These are phyloP conservation scores for Epinephelus moara DNA, from an alignment of 2,113 vertebrate genomes.

Conservation along the genomic window DNA sequence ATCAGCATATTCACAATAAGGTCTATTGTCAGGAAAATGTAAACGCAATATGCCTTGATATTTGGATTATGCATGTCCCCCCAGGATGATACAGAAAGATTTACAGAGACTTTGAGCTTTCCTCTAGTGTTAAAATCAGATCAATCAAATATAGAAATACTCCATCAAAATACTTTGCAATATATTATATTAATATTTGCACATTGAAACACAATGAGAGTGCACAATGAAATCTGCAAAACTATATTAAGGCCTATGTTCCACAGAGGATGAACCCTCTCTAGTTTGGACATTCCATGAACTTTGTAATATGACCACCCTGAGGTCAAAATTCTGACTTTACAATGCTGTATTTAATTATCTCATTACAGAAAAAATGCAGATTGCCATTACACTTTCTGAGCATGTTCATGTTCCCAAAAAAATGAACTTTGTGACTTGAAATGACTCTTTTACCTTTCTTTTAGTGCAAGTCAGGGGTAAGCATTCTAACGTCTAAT, in stretches of 20 bases:
- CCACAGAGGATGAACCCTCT: background rate
- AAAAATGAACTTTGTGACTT: background rate
- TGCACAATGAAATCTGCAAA: background rate
- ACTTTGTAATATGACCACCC: background rate
- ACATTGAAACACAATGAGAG: no score
- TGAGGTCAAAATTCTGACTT: background rate
- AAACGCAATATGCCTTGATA: background rate
- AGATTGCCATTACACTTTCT: background rate
- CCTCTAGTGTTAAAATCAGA: background rate
- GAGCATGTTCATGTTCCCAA: background rate
- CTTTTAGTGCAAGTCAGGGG: background rate
- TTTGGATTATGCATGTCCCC: background rate
- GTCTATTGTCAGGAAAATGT: no score
- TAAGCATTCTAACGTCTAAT: background rate
- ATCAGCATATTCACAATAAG: background rate
- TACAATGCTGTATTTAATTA: background rate
- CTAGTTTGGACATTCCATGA: background rate
- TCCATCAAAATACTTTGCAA: no score
- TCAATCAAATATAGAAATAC: background rate
- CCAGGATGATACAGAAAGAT: background rate
- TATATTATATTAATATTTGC: no score
- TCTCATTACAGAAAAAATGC: no score
- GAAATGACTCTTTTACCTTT: background rate
- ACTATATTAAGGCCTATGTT: background rate
- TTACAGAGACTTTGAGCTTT: background rate